These are phyloP conservation scores for Pipistrellus kuhlii DNA, from an alignment of 2,797 vertebrate species.

Conservation along the genomic window DNA sequence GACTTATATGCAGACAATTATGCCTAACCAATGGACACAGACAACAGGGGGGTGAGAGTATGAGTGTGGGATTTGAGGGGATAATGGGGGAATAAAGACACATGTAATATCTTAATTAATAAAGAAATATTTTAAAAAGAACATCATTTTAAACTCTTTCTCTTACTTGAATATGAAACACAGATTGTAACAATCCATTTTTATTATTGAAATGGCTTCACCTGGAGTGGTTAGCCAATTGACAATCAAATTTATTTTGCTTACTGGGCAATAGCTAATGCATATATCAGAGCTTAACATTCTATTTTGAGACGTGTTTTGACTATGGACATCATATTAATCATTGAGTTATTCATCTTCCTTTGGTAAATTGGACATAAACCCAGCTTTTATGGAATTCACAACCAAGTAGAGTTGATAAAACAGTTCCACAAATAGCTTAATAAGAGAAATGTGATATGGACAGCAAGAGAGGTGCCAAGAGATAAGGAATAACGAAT, in stretches of 20 bases:
- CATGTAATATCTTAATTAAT: too few relatives aligned
- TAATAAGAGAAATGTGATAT: neutral
- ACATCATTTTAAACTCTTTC: neutral
- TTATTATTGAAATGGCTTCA: neutral
- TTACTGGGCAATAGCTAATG: neutral
- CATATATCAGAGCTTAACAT: neutral
- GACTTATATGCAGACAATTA: too few relatives aligned
- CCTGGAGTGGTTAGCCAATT: neutral
- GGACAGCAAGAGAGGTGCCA: neutral
- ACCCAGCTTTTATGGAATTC: neutral
- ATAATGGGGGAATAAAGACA: too few relatives aligned
- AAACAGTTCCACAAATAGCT: neutral
- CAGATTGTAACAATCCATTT: neutral
- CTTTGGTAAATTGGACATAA: neutral
- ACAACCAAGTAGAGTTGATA: neutral
- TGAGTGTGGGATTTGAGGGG: too few relatives aligned
- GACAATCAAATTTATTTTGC: neutral
- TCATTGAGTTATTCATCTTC: neutral
- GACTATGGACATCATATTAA: neutral
- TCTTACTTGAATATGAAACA: conserved; percentile 6
- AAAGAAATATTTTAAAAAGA: neutral
- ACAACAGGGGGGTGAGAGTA: too few relatives aligned
- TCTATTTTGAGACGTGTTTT: neutral
- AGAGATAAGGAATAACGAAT: neutral
- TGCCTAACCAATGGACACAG: too few relatives aligned